Conservation (phyloP, 1,140 invertebrate species). For the Drosophila repleta region DNA sequence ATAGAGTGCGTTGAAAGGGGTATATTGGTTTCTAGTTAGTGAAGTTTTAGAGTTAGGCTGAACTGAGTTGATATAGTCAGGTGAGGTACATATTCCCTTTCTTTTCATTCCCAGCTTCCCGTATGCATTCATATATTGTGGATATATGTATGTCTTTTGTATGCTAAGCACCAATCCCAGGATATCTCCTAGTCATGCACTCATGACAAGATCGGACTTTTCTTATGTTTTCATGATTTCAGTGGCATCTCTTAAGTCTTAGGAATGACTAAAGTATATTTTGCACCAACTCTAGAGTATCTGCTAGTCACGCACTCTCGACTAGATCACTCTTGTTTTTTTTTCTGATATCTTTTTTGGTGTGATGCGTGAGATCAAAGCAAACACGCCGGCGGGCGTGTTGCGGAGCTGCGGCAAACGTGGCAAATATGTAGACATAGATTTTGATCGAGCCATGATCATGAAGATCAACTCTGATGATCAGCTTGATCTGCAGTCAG, state of each 20-base stretch:
- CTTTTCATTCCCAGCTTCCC: too few relatives aligned
- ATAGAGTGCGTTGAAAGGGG: not conserved
- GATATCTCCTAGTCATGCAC: too few relatives aligned
- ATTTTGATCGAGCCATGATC: conserved; percentile 72
- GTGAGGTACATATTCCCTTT: too few relatives aligned
- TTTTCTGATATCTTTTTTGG: conserved; percentile 33
- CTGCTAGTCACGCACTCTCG: not conserved
- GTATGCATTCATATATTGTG: too few relatives aligned
- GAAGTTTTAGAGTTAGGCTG: too few relatives aligned
- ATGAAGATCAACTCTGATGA: conserved; percentile 31
- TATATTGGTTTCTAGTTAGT: not conserved
- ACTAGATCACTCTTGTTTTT: conserved; percentile 1
- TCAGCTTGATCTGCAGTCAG: conserved; percentile 24
- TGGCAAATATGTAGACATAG: conserved; percentile 62
- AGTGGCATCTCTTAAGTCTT: too few relatives aligned
- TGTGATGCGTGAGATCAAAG: conserved; percentile 71
- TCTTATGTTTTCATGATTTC: too few relatives aligned
- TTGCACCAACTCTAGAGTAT: not conserved
- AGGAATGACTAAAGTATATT: too few relatives aligned
- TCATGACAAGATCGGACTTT: too few relatives aligned
- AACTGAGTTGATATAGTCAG: too few relatives aligned
- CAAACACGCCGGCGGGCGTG: conserved; percentile 56
- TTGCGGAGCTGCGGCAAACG: conserved; percentile 15
- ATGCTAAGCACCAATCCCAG: too few relatives aligned
- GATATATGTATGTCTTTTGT: too few relatives aligned